Base-by-base conservation (phyloP, 2,113 vertebrate genomes). In the Tiliqua scincoides region DNA sequence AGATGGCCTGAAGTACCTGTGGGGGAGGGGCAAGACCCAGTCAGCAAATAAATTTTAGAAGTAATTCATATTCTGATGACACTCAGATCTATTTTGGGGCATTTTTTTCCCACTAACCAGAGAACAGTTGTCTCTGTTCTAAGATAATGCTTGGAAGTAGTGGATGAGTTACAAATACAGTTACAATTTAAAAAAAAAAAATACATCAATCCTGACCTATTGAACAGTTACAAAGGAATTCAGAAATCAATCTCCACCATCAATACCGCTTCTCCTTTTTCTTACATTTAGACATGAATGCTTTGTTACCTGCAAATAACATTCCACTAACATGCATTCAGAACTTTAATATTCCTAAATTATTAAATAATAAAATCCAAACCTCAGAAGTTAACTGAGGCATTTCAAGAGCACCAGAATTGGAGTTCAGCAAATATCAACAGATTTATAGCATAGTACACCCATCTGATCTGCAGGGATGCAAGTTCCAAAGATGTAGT, bases 281-380 rank as follows among this genome's bases (percentile, higher is more conserved):
- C 74, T 52, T 70, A 72, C 87, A 89, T 91, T 89, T 93, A 93
- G 85, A 86, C 84, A 35, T 37, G 35, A 72, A 7, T 72, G 6
- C 32, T 11, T 30, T 71, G 15, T 37, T 95, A 97, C 96, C 97
- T 96, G 90, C 89, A 89, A 91, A 94, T 94, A 96, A 94, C 91
- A n/a, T n/a, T n/a, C 89, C 89, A 84, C 86, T 61, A 89, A 75
- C 40, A 8, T 48, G 8, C 43, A 48, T 48, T 48, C 43, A 48
- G 43, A 48, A 48, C 79, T 59, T 88, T 92, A 87, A 90, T 74
- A 90, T 89, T 63, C 57, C 82, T 89, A 92, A 89, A 88, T 90
- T 93, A 90, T 91, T 91, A 87, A 32, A 85, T 93, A 94, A 85
- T 86, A 48, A 48, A 48, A 48, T 5, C 4, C 43, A 48, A 48